These are phyloP conservation scores for Plotosus lineatus DNA, from an alignment of 2,113 vertebrate genomes.

Conservation along the genomic window DNA sequence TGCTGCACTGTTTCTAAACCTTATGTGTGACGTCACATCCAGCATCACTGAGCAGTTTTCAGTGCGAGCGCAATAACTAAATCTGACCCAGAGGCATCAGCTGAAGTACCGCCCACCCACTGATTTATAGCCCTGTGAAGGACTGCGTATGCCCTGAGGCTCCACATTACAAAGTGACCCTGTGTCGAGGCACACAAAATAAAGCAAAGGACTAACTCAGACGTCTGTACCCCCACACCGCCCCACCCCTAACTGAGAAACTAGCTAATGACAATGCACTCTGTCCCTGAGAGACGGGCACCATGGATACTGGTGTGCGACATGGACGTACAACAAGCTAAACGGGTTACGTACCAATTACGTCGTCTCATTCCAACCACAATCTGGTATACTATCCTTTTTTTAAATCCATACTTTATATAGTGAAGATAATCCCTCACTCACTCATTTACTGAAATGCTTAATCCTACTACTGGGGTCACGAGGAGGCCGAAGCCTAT, in stretches of 20 bases:
- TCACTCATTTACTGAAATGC: no score
- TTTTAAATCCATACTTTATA: background rate
- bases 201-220: background rate
- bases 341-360: background rate
- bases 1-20: background rate
- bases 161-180: conserved; percentile 11
- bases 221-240: background rate
- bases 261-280: conserved; percentile 1
- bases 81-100: conserved; percentile 11
- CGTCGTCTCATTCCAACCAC: background rate
- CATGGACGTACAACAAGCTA: background rate
- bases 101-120: background rate
- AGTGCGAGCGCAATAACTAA: conserved; percentile 20
- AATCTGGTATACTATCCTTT: background rate
- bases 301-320: background rate
- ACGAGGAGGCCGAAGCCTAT: no score
- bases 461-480: no score
- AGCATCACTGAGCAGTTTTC: conserved; percentile 3
- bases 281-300: background rate
- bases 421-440: no score
- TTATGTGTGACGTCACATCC: background rate
- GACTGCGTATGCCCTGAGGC: conserved; percentile 7
- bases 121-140: conserved; percentile 38
- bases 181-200: conserved; percentile 3
- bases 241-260: background rate